A percentile compares a stretch with the other conserved stretches of the same genome.
Conservation (phyloP, 2,113 vertebrate species). For the Notarius quadriscutis region DNA sequence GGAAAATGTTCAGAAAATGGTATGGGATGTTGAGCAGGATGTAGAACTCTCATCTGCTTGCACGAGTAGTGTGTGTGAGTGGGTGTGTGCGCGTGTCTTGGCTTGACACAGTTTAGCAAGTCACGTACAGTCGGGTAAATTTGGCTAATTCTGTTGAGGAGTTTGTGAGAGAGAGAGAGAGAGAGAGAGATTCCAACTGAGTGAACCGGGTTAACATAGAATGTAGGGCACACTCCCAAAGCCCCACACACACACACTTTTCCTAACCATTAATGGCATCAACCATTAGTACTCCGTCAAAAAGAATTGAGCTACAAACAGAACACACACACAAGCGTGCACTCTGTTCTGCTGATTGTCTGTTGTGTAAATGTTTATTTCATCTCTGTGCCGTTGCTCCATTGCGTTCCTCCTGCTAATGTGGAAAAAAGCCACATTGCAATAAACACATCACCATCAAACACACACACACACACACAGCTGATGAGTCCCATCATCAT, state of each 20-base stretch:
- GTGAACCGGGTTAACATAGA: conserved; percentile 26
- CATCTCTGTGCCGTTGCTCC: conserved; percentile 13
- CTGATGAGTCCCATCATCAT: conserved; percentile 22
- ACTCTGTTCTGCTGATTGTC: conserved; percentile 25
- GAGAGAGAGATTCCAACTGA: conserved; percentile 30
- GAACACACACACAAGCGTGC: neutral
- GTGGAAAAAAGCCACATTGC: conserved; percentile 17
- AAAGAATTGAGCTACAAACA: neutral
- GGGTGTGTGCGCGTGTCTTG: neutral
- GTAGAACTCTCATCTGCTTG: neutral
- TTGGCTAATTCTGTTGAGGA: conserved; percentile 27
- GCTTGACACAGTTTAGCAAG: conserved; percentile 15
- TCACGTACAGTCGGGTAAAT: conserved; percentile 36
- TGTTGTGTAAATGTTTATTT: conserved; percentile 28
- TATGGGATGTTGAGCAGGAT: neutral
- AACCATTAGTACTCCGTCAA: neutral
- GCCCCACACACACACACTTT: conserved; percentile 19
- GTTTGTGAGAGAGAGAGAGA: conserved; percentile 1
- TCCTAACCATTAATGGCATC: conserved; percentile 19
- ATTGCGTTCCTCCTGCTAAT: conserved; percentile 15
- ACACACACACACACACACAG: conserved; percentile 2
- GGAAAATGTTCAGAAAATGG: neutral
- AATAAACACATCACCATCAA: conserved; percentile 8
- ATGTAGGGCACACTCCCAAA: conserved; percentile 30
- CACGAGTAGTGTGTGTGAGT: neutral